Base-by-base conservation (phyloP, 1,140 invertebrate genomes). In the Lepidotrigona ventralis region DNA sequence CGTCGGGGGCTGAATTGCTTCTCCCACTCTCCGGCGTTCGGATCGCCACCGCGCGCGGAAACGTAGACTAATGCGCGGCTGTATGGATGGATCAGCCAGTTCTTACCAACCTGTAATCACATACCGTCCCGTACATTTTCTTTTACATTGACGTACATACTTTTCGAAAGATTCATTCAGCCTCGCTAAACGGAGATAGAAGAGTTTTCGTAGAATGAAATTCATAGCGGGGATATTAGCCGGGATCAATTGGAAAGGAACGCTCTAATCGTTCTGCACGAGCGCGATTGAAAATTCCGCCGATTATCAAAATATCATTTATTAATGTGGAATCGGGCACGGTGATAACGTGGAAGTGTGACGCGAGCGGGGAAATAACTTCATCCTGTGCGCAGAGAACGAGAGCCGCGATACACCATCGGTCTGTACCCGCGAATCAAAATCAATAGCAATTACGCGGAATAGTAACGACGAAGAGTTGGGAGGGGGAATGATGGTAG, bases 371-470 rank as follows among this genome's bases (percentile, higher is more conserved):
- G 2, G 8, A 26, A 64, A 76, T 64, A 64, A 63, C 75, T 77
- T 29, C 21, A 12, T 14, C 19, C 33, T 6, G n/a, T 5, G 6
- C 9, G 21, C n/a, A 17, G 53, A 14, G 72, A 58, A 58, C 72
- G 72, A 58, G 23, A 53, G 21, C n/a, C 23, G 46, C 26, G 23
- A 75, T 46, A 46, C 39, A 60, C 73, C 29, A 11, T 14, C 26
- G 39, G 58, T 14, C 39, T 26, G 51, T 56, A 46, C 69, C 33
- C 64, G 54, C 51, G 70, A 81, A 64, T 74, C 60, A 54, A 81
- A 64, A 81, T 63, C 79, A 74, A 66, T 79, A 79, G 33, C 51
- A 64, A 74, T 74, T 80, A 80, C 79, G 46, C n/a, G 54, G n/a
- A 79, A 79, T 54, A 19, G 19, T 63, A 63, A 64, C 69, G 46